A percentile compares a stretch with the other conserved stretches of the same genome.
These are phyloP conservation scores for Sterna hirundo DNA, from an alignment of 2,113 vertebrate genomes.

Conservation along the genomic window DNA sequence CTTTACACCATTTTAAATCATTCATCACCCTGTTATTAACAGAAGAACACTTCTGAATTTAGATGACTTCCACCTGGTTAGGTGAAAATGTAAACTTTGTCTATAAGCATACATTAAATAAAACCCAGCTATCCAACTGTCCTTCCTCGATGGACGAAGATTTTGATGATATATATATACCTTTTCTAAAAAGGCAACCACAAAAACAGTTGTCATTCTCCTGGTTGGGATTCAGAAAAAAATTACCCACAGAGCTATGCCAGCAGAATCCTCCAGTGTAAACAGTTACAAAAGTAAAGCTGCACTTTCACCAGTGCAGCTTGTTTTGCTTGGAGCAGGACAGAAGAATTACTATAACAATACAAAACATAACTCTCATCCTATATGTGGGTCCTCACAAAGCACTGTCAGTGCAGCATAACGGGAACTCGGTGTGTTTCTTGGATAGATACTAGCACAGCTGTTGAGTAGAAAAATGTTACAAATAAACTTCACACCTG, in stretches of 20 bases:
- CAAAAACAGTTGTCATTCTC: neutral
- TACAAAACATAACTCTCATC: neutral
- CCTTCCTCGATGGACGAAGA: neutral
- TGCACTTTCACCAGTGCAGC: neutral
- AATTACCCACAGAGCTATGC: neutral
- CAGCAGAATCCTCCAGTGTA: neutral
- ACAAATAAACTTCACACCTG: neutral
- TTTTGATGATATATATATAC: neutral
- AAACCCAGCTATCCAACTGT: neutral
- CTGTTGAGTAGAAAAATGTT: neutral
- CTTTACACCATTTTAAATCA: neutral
- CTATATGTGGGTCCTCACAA: neutral
- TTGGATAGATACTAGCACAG: neutral
- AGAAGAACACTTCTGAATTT: neutral
- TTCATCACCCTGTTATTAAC: neutral
- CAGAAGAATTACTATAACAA: neutral
- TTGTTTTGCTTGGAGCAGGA: neutral
- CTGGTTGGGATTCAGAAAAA: neutral
- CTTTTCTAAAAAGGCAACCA: neutral
- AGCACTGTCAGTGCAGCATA: neutral
- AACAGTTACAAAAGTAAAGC: neutral
- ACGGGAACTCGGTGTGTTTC: neutral
- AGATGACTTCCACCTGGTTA: neutral
- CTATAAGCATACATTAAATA: neutral
- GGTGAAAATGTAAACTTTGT: slow-evolving; percentile 1